Percentiles rank a stretch among this genome's conserved stretches.
Conservation (phyloP, 2,888 invertebrate species). For the Eustalomyia histrio region DNA sequence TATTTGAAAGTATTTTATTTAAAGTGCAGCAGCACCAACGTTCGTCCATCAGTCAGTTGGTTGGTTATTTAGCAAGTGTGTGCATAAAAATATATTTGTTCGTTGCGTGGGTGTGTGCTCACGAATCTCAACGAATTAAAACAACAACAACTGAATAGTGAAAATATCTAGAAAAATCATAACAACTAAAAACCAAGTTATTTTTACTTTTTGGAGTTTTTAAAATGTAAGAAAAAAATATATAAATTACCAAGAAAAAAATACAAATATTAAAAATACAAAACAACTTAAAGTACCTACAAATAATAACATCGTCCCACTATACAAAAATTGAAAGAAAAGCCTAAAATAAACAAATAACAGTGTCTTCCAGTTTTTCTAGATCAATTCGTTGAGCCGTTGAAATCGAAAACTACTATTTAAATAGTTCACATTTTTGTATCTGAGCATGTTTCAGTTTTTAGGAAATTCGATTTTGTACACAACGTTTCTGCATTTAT, state of each 20-base stretch:
- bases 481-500: no score
- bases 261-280: slow-evolving; percentile 15
- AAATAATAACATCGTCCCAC: background rate
- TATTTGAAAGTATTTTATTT: slow-evolving; percentile 52
- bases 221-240: slow-evolving; percentile 54
- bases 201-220: slow-evolving; percentile 51
- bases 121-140: slow-evolving; percentile 36
- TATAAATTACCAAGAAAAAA: slow-evolving; percentile 6
- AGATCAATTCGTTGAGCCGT: no score
- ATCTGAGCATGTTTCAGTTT: no score
- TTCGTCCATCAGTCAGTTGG: slow-evolving; percentile 13
- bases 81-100: slow-evolving; percentile 38
- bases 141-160: slow-evolving; percentile 29
- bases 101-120: slow-evolving; percentile 57
- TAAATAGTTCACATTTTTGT: no score
- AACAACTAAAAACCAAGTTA: slow-evolving; percentile 25
- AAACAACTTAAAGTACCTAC: slow-evolving; percentile 8
- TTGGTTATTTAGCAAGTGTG: slow-evolving; percentile 48
- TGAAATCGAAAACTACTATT: no score
- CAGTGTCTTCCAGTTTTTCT: no score
- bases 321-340: no score
- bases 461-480: no score
- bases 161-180: slow-evolving; percentile 53
- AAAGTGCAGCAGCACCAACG: slow-evolving; percentile 23
- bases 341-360: no score